Evolutionary conservation across 2,888 invertebrate species (phyloP), one percentile per base, ranked within the genome.

Genomic region (Acrobasis repandana): DNA sequence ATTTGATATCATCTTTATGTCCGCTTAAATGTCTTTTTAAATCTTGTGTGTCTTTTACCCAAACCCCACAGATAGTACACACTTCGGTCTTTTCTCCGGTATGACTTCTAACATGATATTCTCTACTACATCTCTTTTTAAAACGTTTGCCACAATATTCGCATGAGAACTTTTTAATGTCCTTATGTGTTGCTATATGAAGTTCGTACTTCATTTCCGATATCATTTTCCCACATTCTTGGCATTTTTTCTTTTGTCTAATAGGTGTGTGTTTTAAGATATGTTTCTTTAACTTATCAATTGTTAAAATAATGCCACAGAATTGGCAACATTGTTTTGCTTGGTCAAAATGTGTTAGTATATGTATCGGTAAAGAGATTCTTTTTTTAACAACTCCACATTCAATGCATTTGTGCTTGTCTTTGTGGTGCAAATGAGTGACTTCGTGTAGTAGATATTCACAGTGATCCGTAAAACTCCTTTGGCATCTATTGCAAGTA

Each of bases 121-220:
- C n/a, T 28, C 50, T 50, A 15, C 11, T 9, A 9, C 11, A 8
- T 47, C n/a, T n/a, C 1, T 14, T 9, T 4, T 1, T 47, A 9
- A 47, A 47, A 47, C 4, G 5, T 9, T 36, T 36, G 11, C 9
- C 9, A 9, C 36, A 36, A 9, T 49, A 58, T 1, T 18, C 14
- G 14, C 58, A 58, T 3, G 48, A 36, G 8, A 48, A 49, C 5
- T 15, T 9, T 11, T 58, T 58, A 0, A n/a, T 49, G 11, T 14
- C n/a, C n/a, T n/a, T 18, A 15, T 58, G 58, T 18, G 16, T 49
- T 1, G 11, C 15, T 18, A 58, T 49, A 10, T 58, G 58, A 15
- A 15, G 6, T 8, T 18, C 10, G 8, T 28, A 50, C 8, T 9
- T 11, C 5, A 1, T 2, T 28, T 10, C 1, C 4, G 14, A 33